Evolutionary conservation across 2,113 vertebrate genomes (phyloP), one percentile per base, ranked within the genome.

Genomic region (Talpa occidentalis): DNA sequence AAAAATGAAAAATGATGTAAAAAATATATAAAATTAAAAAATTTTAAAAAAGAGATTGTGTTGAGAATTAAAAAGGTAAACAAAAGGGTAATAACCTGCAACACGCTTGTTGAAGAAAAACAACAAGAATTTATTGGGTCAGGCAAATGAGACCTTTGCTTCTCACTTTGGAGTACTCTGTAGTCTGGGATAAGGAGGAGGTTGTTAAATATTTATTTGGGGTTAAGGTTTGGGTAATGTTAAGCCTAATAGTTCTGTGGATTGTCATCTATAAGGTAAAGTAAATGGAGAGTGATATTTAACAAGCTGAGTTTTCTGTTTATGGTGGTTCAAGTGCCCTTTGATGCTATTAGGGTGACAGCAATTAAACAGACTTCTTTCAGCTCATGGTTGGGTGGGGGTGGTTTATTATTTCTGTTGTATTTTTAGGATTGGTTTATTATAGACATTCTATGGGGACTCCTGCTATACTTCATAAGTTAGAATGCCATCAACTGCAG

Each of bases 221-320:
- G 49, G 22, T 40, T 92, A 44, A 49, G 21, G 64, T 80, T 69
- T 64, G 22, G 42, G 52, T 70, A 17, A 47, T 69, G 40, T 77
- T 73, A 76, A 70, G 67, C 69, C 73, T 85, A 28, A 1, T 24
- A 32, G 19, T 79, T 42, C 35, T 93, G 73, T 88, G 67, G 24
- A 2, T 87, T 93, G 54, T 83, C 67, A 62, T 83, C 87, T 72
- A 64, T 66, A 91, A 89, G 88, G 22, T 60, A n/a, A 92, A 85
- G 11, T 69, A 28, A 56, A 40, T 16, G 21, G 59, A 84, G 88
- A 79, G 59, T 3, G n/a, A 56, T 52, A 0, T 59, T 28, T 64
- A n/a, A 30, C 19, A 49, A 32, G 32, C 47, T 12, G 40, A 30
- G 11, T 56, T 93, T 82, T 44, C 56, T 24, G 7, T 78, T 12